Conservation (phyloP, 2,113 vertebrate species). For the Indicator indicator region DNA sequence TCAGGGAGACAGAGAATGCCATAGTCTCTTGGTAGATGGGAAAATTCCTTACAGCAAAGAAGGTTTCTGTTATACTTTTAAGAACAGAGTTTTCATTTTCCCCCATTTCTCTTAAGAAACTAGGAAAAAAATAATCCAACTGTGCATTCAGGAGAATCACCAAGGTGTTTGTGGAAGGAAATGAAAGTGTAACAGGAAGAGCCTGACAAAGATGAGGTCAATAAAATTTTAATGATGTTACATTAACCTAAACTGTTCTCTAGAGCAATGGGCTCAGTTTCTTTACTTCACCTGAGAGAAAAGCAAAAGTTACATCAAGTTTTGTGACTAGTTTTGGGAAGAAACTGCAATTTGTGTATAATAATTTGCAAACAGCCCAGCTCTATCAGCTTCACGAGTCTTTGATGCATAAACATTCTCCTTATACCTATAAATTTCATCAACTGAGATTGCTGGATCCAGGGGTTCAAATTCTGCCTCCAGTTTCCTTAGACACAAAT, state of each 20-base stretch:
- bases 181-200: background rate
- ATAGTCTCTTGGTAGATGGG: background rate
- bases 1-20: background rate
- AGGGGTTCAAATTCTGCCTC: background rate
- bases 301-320: background rate
- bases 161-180: background rate
- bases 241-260: constrained; percentile 40
- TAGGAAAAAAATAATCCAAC: background rate
- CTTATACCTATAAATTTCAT: background rate
- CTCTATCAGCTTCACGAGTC: background rate
- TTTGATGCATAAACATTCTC: background rate
- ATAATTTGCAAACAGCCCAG: background rate
- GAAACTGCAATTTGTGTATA: background rate
- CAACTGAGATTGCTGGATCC: background rate
- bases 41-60: background rate
- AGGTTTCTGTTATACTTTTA: background rate
- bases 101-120: background rate
- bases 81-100: background rate
- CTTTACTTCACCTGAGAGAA: constrained; percentile 37
- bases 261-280: constrained; percentile 5
- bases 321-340: background rate
- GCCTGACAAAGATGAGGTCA: background rate
- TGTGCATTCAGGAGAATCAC: background rate
- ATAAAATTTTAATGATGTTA: background rate
- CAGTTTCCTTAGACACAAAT: background rate